A percentile compares a stretch with the other conserved stretches of the same genome.
phyloP scores from a whole-genome alignment of 2,888 invertebrate species.

The Trissolcus brochymenae region DNA sequence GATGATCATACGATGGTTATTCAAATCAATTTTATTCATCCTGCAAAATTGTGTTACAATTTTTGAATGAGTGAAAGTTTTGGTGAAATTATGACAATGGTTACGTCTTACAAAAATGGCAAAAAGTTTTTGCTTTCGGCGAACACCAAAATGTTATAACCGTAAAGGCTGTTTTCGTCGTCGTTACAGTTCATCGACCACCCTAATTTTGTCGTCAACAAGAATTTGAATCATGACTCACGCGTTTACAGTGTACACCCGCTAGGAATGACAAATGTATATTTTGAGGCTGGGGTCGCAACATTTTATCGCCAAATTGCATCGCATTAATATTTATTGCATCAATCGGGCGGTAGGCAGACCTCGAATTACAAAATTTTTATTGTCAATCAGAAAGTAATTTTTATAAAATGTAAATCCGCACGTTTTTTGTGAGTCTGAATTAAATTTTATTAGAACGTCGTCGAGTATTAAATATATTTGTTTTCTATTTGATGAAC shows the following conservation, averaged over 20 bases:
- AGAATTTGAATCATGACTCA: slow-evolving; percentile 49
- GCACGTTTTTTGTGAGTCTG: too few relatives aligned
- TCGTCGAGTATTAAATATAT: background rate
- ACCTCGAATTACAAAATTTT: too few relatives aligned
- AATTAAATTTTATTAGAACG: too few relatives aligned
- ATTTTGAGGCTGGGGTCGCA: slow-evolving; percentile 1
- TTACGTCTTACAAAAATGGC: slow-evolving; percentile 15
- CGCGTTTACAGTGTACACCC: slow-evolving; percentile 22
- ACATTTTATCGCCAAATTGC: slow-evolving; percentile 12
- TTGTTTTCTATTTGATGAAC: slow-evolving; percentile 5
- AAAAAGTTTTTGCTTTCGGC: slow-evolving; percentile 5
- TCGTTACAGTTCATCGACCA: slow-evolving; percentile 50
- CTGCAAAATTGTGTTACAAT: background rate
- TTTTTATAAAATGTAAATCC: too few relatives aligned
- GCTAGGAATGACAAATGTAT: slow-evolving; percentile 35
- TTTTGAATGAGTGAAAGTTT: too few relatives aligned
- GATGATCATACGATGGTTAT: background rate
- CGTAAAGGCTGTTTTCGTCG: slow-evolving; percentile 35
- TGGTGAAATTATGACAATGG: too few relatives aligned
- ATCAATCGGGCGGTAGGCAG: background rate
- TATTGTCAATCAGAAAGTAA: too few relatives aligned
- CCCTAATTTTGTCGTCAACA: slow-evolving; percentile 49
- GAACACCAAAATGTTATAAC: slow-evolving; percentile 31
- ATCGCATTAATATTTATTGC: slow-evolving; percentile 7
- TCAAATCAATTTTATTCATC: slow-evolving; percentile 1